Conservation (phyloP, 2,797 vertebrate species). For the Lepilemur ruficaudatus region DNA sequence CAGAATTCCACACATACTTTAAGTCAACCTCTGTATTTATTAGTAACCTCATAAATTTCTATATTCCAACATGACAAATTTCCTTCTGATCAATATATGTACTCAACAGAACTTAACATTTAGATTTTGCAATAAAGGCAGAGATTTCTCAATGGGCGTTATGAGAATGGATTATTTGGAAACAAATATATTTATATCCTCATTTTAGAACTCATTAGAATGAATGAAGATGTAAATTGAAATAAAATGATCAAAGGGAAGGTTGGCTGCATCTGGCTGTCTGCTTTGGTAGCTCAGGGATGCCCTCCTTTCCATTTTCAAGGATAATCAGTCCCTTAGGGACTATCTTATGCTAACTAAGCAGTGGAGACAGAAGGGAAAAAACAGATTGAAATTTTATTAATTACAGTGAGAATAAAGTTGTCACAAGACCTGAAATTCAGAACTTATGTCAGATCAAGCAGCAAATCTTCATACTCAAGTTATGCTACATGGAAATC, state of each 20-base stretch:
- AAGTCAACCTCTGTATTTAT: neutral
- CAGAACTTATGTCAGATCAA: constrained; percentile 58
- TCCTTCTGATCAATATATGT: neutral
- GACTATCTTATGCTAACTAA: constrained; percentile 52
- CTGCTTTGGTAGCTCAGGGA: constrained; percentile 30
- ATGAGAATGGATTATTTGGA: constrained; percentile 19
- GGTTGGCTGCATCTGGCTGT: constrained; percentile 17
- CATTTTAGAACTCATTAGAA: constrained; percentile 58
- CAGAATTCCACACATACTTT: neutral
- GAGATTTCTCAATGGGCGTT: neutral
- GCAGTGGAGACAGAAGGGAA: neutral
- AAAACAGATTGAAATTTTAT: constrained; percentile 59
- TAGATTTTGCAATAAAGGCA: neutral
- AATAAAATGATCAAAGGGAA: constrained; percentile 65
- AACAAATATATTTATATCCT: constrained; percentile 26
- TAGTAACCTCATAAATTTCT: neutral
- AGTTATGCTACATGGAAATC: neutral
- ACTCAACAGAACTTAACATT: neutral
- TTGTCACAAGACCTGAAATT: constrained; percentile 56
- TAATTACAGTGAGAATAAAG: constrained; percentile 70
- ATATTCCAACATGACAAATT: neutral
- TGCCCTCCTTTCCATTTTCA: constrained; percentile 35
- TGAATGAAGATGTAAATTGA: constrained; percentile 67
- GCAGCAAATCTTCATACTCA: neutral
- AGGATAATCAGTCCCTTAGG: constrained; percentile 67